Base-by-base conservation (phyloP, 2,888 invertebrate species). In the Cephus nigrinus region DNA sequence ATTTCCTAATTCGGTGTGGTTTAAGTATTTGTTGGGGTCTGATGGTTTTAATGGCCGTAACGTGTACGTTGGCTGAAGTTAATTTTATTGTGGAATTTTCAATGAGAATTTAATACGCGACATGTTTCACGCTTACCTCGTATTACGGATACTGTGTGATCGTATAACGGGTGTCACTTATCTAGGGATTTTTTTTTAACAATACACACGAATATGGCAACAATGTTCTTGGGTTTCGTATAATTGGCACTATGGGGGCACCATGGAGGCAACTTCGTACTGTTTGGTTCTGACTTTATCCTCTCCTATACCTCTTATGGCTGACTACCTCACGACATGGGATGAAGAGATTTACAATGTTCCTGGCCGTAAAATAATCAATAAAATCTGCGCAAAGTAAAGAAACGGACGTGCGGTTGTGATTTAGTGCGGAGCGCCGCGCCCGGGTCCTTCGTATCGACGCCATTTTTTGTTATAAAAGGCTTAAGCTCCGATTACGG, bases 341-440 rank as follows among this genome's bases (percentile, higher is more conserved):
- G 85, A 90, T 90, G 88, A 89, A 90, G 89, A 91, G 90, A 91
- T 91, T 91, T 91, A 91, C 90, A 90, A 88, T 90, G 90, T 90
- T 90, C 89, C 85, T 84, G 88, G 87, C 87, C 89, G 87, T 91
- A 91, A 91, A 91, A 91, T 91, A 91, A 91, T 91, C 90, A 91
- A 91, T 91, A 91, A 91, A 91, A 91, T 91, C 88, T 86, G 85
- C 79, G 86, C 88, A 89, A 89, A 90, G 90, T 90, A 90, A 90
- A 90, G 90, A 90, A 90, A 89, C 87, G 83, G 90, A 91, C 90
- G 88, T 88, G 89, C 88, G 87, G 87, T 84, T 82, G 82, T 91
- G 90, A 91, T 91, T 90, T 91, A 91, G 89, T 89, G 85, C 80
- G 81, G 82, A 85, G 82, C 82, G 84, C 82, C 82, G 82, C 77